Evolutionary conservation across 2,797 vertebrate species (phyloP).

Genomic region (Enteromius treurensis): DNA sequence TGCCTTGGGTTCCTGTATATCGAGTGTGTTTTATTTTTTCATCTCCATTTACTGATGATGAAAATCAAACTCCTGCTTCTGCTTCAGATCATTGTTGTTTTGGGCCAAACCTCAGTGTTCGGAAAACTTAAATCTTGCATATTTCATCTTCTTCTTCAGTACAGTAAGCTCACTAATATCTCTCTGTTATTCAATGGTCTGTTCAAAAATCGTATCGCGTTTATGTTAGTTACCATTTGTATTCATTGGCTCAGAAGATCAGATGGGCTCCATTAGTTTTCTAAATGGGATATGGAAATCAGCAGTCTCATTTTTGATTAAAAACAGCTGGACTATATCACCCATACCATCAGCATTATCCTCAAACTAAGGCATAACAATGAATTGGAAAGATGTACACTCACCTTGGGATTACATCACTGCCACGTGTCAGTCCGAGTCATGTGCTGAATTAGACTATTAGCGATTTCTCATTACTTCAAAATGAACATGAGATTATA

Average conservation of each 20-base stretch:
- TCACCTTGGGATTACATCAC: conserved; percentile 35
- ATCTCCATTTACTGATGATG: not conserved
- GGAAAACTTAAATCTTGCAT: conserved; percentile 37
- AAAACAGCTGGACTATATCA: conserved; percentile 53
- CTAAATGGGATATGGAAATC: conserved; percentile 57
- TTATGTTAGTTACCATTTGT: conserved; percentile 55
- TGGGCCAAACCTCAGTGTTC: conserved; percentile 15
- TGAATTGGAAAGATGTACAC: conserved; percentile 23
- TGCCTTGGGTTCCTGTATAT: not conserved
- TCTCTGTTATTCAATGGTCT: conserved; percentile 44
- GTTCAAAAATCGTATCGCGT: conserved; percentile 46
- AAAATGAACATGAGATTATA: conserved; percentile 38
- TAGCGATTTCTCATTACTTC: conserved; percentile 16
- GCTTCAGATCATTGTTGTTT: conserved; percentile 18
- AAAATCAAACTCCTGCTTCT: not conserved
- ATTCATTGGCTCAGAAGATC: conserved; percentile 43
- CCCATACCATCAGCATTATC: conserved; percentile 44
- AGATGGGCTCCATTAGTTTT: conserved; percentile 50
- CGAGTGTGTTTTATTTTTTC: not conserved
- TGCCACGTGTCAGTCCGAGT: not conserved
- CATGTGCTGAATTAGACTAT: conserved; percentile 17
- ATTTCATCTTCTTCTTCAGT: conserved; percentile 32
- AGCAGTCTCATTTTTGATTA: conserved; percentile 47
- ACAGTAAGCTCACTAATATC: conserved; percentile 7
- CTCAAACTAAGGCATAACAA: conserved; percentile 30